phyloP scores from a whole-genome alignment of 2,888 invertebrate species.

The Synanthedon myopaeformis region DNA sequence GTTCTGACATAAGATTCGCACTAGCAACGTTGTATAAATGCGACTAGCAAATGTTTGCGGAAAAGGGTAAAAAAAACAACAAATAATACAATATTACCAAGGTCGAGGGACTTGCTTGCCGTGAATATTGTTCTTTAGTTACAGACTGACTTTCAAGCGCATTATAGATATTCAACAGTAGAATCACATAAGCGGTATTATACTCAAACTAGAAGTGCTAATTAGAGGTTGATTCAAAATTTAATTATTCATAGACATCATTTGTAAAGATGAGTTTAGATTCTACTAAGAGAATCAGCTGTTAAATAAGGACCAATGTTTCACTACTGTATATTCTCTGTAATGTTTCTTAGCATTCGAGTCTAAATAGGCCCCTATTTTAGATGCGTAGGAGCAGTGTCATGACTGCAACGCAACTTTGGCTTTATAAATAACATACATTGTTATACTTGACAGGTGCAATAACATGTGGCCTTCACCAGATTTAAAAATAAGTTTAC shows the following conservation, averaged over 20 bases:
- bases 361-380: constrained; percentile 4
- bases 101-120: constrained; percentile 56
- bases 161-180: neutral
- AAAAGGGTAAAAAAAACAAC: constrained; percentile 48
- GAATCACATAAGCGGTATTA: neutral
- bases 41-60: constrained; percentile 20
- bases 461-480: neutral
- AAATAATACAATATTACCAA: constrained; percentile 51
- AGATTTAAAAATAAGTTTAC: too few species aligned
- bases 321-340: too few species aligned
- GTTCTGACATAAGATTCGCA: constrained; percentile 13
- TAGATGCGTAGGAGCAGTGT: constrained; percentile 19
- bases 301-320: too few species aligned
- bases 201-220: too few species aligned
- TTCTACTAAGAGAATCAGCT: too few species aligned
- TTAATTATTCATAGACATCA: too few species aligned
- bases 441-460: neutral
- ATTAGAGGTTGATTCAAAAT: too few species aligned
- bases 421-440: neutral
- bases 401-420: constrained; percentile 2
- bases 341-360: too few species aligned
- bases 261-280: too few species aligned
- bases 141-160: constrained; percentile 53
- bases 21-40: constrained; percentile 15
- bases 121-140: constrained; percentile 33